Percentiles rank a stretch among this genome's conserved stretches.
These are phyloP conservation scores for Caenorhabditis wallacei DNA, from an alignment of 2,888 invertebrate species.

Conservation along the genomic window DNA sequence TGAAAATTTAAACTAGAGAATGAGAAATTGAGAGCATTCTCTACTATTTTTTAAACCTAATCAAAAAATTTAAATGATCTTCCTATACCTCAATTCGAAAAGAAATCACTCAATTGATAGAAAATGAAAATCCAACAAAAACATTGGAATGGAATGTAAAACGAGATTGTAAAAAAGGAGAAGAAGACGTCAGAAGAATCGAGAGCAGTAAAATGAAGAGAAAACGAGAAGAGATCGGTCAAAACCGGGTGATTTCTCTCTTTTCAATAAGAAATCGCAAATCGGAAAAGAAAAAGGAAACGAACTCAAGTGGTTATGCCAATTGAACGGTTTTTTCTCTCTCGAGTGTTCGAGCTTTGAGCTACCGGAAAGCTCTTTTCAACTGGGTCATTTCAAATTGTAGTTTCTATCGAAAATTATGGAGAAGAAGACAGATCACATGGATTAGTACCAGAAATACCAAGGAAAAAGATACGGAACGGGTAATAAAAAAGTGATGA, in stretches of 20 bases:
- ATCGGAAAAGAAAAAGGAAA: constrained; percentile 22
- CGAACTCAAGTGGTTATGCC: constrained; percentile 42
- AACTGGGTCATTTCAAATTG: background rate
- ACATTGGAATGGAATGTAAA: background rate
- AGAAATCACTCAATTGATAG: background rate
- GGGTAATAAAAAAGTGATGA: constrained; percentile 54
- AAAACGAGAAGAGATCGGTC: constrained; percentile 5
- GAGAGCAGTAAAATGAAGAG: constrained; percentile 55
- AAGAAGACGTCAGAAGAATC: constrained; percentile 36
- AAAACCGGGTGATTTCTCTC: constrained; percentile 10
- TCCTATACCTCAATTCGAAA: too few relatives aligned
- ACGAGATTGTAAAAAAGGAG: constrained; percentile 37
- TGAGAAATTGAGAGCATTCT: too few relatives aligned
- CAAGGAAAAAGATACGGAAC: constrained; percentile 6
- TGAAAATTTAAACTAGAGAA: too few relatives aligned
- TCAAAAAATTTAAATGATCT: too few relatives aligned
- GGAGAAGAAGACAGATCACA: too few relatives aligned
- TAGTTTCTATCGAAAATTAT: too few relatives aligned
- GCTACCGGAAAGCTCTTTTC: constrained; percentile 3
- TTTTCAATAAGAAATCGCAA: background rate
- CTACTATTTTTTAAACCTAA: too few relatives aligned
- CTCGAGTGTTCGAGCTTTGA: constrained; percentile 16
- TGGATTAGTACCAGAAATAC: background rate
- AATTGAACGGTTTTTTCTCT: constrained; percentile 38
- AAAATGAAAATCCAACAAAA: background rate